Evolutionary conservation across 2,888 invertebrate genomes (phyloP).

Genomic region (Pinctada fucata): DNA sequence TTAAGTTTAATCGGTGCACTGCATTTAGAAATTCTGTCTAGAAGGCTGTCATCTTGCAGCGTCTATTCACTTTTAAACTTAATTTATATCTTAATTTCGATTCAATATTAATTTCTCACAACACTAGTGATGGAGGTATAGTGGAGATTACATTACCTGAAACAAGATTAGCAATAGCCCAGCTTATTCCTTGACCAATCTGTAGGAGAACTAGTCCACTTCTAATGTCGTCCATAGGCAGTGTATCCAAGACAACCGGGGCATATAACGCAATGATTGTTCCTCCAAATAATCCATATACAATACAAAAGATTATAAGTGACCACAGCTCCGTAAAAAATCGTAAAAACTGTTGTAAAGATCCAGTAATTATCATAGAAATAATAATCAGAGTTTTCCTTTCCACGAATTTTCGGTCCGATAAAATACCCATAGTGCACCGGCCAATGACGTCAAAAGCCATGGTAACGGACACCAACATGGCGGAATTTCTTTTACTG

Average conservation of each 20-base stretch:
- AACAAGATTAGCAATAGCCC: conserved; percentile 13
- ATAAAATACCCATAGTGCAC: conserved; percentile 18
- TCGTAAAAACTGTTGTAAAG: conserved; percentile 12
- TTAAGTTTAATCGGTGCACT: no score
- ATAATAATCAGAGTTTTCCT: conserved; percentile 25
- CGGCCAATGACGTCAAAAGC: conserved; percentile 39
- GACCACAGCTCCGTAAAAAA: conserved; percentile 26
- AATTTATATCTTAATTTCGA: no score
- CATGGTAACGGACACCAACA: conserved; percentile 42
- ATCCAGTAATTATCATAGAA: neutral
- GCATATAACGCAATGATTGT: conserved; percentile 27
- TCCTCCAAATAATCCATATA: conserved; percentile 29
- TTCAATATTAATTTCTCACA: no score
- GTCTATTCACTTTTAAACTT: no score
- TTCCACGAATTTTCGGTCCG: conserved; percentile 12
- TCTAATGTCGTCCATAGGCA: conserved; percentile 12
- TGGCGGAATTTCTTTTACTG: conserved; percentile 30
- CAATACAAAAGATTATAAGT: conserved; percentile 12
- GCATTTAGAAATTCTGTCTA: no score
- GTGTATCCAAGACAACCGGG: conserved; percentile 18
- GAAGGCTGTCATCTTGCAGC: no score
- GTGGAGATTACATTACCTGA: neutral
- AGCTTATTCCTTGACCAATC: conserved; percentile 14
- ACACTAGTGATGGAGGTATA: no score
- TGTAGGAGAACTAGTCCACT: conserved; percentile 20